Percentiles rank a stretch among this genome's conserved stretches.
These are phyloP conservation scores for Spatulosminthurus flaviceps DNA, from an alignment of 2,888 invertebrate species.

Conservation along the genomic window DNA sequence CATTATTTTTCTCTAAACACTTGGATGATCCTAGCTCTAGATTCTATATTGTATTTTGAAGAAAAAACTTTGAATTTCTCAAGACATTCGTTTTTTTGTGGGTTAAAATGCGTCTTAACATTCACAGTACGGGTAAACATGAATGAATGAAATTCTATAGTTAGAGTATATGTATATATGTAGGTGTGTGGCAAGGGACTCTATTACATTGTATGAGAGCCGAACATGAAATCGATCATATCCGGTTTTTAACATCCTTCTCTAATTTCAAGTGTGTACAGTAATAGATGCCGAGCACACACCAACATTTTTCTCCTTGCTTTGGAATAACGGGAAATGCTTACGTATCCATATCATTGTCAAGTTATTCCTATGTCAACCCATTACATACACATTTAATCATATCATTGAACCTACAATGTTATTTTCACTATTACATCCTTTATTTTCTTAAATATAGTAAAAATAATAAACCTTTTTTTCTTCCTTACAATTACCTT, in stretches of 20 bases:
- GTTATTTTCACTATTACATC: too few species aligned
- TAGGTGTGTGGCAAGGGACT: too few species aligned
- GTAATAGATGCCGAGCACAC: neutral
- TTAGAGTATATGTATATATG: neutral
- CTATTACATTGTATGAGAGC: neutral
- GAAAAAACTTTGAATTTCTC: neutral
- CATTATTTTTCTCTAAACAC: neutral
- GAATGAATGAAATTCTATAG: slow-evolving; percentile 31
- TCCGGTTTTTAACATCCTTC: slow-evolving; percentile 33
- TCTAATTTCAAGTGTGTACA: slow-evolving; percentile 14
- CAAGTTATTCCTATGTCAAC: too few species aligned
- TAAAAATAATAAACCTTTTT: too few species aligned
- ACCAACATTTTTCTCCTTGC: slow-evolving; percentile 11
- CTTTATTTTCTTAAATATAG: too few species aligned
- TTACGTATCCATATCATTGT: neutral
- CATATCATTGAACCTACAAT: too few species aligned
- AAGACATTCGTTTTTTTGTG: neutral
- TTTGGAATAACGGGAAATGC: neutral
- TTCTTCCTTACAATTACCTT: too few species aligned
- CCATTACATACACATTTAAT: too few species aligned
- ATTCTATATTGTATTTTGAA: too few species aligned
- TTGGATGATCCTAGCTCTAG: slow-evolving; percentile 11
- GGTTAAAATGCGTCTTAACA: neutral
- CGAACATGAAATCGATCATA: slow-evolving; percentile 41
- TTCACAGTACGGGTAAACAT: neutral